Conservation (phyloP, 2,113 vertebrate genomes). For the Salminus brasiliensis region DNA sequence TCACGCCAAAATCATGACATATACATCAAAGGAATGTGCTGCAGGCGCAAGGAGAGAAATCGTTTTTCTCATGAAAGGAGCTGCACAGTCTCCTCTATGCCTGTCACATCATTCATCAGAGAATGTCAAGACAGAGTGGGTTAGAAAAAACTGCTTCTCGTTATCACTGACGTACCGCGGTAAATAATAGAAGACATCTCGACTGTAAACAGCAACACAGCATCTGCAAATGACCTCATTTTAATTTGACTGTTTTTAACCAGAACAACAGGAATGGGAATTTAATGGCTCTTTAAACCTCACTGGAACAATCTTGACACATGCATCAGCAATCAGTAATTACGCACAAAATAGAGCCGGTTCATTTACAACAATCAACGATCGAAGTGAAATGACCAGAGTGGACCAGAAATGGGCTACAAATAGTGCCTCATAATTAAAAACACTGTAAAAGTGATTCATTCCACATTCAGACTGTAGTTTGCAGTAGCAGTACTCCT, state of each 20-base stretch:
- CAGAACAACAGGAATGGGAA: not conserved
- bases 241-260: not conserved
- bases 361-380: constrained; percentile 5
- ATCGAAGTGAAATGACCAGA: constrained; percentile 20
- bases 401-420: not conserved
- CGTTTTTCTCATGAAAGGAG: not conserved
- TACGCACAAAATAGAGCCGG: not conserved
- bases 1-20: constrained; percentile 10
- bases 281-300: constrained; percentile 22
- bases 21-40: constrained; percentile 28
- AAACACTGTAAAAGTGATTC: not conserved
- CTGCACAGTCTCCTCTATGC: not conserved
- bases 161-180: not conserved
- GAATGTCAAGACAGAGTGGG: not conserved
- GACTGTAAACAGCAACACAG: not conserved
- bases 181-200: not conserved
- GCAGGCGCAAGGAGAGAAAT: not conserved
- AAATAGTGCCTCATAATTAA: constrained; percentile 6
- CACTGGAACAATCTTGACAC: constrained; percentile 6
- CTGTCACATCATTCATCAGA: constrained; percentile 24
- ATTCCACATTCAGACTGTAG: not conserved
- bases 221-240: not conserved
- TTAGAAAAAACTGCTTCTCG: not conserved
- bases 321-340: constrained; percentile 27
- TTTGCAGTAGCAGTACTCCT: too few species aligned